A percentile compares a stretch with the other conserved stretches of the same genome.
Evolutionary conservation across 2,888 invertebrate species (phyloP).

Genomic region (Tetragonisca angustula): DNA sequence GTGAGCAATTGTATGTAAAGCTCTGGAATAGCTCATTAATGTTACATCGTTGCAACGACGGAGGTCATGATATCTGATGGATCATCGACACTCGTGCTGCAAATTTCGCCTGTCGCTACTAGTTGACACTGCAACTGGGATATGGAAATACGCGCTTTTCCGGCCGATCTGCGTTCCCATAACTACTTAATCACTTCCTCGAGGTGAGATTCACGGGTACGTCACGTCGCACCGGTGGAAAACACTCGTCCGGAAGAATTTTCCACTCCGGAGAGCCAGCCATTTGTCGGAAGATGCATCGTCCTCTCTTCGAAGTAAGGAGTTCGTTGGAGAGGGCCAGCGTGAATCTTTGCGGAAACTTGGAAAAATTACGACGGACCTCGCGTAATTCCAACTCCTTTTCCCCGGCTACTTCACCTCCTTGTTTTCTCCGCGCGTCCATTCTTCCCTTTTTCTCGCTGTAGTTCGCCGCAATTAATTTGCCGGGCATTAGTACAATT

Average conservation of each 20-base stretch:
- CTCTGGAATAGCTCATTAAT: too few species aligned
- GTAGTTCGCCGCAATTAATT: slow-evolving; percentile 26
- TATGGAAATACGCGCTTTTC: background rate
- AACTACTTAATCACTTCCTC: slow-evolving; percentile 11
- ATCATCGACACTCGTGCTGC: too few species aligned
- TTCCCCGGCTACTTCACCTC: background rate
- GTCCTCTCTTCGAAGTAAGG: background rate
- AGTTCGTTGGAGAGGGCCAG: background rate
- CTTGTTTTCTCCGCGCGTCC: background rate
- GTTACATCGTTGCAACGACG: too few species aligned
- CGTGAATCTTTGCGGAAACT: background rate
- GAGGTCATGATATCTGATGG: too few species aligned
- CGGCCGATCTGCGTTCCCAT: slow-evolving; percentile 25
- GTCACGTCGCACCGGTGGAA: background rate
- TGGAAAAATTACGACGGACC: background rate
- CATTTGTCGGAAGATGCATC: slow-evolving; percentile 3
- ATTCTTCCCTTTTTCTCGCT: background rate
- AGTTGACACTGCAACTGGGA: too few species aligned
- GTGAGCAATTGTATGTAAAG: too few species aligned
- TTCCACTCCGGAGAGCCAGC: background rate
- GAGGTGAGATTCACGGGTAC: background rate
- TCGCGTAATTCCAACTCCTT: background rate
- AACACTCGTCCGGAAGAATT: background rate
- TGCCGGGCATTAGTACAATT: slow-evolving; percentile 21
- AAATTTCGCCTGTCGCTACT: too few species aligned